Evolutionary conservation across 1,140 invertebrate species (phyloP), one percentile per base, ranked within the genome.

Genomic region (Calliphora vicina): DNA sequence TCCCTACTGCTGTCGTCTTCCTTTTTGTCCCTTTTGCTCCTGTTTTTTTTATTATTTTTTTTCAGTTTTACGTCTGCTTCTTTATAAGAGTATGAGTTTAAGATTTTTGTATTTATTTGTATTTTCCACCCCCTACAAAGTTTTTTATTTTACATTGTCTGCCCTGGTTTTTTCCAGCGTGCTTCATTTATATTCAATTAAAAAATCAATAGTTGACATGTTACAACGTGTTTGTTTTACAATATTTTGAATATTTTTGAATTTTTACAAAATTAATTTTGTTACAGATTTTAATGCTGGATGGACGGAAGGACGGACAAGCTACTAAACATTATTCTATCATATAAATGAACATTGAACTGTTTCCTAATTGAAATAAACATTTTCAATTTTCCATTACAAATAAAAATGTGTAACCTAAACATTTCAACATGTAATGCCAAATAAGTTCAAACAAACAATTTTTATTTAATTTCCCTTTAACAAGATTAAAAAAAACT

Each of bases 141-240:
- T 67, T 67, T 25, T 57, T 57, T 17, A n/a, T 57, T 57, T 57
- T 67, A 67, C 61, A 67, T 67, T 67, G 61, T 67, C 61, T 67
- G 61, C 61, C 61, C 61, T 67, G 61, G 61, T 67, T 67, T 67
- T 67, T 67, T 23, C 3, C 20, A 67, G 57, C 57, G 61, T 23
- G 23, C 23, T 67, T 23, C 61, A 67, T 67, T 67, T 23, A 67
- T 25, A 67, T 67, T 67, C 25, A 67, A 67, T 67, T 67, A 67
- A 67, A 67, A 67, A 67, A 67, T 67, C 61, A 67, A 67, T 67
- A 67, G n/a, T 67, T 67, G 61, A 67, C 61, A 67, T 67, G 23
- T 67, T 67, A 67, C 61, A 67, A 23, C n/a, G 61, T 25, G 23
- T 2, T 67, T 67, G 25, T 67, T 67, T 67, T 23, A 0, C 23